Conservation (phyloP, 2,113 vertebrate genomes). For the Eudorcas thomsonii region DNA sequence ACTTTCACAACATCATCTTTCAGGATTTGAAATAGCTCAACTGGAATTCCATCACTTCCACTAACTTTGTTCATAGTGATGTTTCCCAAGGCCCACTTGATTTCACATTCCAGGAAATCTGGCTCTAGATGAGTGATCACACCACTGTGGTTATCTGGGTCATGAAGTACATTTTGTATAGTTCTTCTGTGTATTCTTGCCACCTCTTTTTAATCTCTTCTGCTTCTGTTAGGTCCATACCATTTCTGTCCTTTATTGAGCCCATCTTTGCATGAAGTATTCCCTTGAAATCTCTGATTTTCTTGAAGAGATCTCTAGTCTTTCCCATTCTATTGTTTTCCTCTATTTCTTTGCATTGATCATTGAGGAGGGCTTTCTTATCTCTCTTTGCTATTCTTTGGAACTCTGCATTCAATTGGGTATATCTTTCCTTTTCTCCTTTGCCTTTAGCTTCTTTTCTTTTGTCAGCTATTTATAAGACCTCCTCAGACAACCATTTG, state of each 20-base stretch:
- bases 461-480: background rate
- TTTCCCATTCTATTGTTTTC: background rate
- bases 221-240: background rate
- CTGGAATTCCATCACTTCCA: background rate
- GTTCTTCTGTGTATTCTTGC: background rate
- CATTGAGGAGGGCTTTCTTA: background rate
- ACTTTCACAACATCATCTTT: background rate
- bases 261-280: background rate
- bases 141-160: background rate
- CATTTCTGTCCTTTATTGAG: background rate
- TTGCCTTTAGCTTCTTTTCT: background rate
- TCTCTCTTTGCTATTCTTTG: background rate
- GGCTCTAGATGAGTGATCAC: background rate
- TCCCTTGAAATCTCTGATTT: background rate
- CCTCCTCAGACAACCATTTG: background rate
- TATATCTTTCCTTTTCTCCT: background rate
- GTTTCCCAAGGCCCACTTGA: background rate
- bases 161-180: background rate
- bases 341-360: background rate
- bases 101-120: background rate
- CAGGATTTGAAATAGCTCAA: background rate
- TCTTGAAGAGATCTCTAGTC: background rate
- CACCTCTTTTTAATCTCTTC: background rate
- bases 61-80: background rate
- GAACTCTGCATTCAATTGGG: accelerated